These are phyloP conservation scores for Mustela nigripes DNA, from an alignment of 2,113 vertebrate genomes.

Conservation along the genomic window DNA sequence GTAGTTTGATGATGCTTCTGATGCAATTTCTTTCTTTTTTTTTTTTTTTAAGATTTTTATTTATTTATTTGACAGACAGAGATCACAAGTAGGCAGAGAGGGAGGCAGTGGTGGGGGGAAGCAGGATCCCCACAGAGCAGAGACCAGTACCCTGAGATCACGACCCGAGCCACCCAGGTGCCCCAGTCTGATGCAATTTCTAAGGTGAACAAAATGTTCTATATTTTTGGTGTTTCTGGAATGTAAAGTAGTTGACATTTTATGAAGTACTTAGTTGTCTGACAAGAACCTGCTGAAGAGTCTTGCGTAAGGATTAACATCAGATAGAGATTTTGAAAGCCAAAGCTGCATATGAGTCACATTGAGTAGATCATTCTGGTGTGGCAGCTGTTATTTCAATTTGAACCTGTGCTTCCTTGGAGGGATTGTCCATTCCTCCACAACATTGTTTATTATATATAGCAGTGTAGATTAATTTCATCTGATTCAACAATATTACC, in stretches of 20 bases:
- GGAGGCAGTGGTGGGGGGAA: no score
- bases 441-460: background rate
- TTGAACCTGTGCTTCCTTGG: background rate
- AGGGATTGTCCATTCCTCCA: background rate
- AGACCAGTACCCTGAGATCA: no score
- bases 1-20: background rate
- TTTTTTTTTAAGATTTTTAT: no score
- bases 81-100: no score
- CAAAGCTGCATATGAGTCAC: background rate
- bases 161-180: no score
- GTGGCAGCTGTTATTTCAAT: background rate
- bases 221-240: background rate
- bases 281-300: background rate
- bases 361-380: background rate
- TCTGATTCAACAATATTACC: background rate
- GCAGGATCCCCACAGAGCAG: no score
- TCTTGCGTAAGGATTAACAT: background rate
- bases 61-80: no score
- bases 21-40: no score
- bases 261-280: background rate
- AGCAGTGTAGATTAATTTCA: background rate
- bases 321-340: background rate
- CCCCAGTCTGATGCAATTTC: background rate
- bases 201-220: background rate
- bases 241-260: background rate